phyloP scores from a whole-genome alignment of 2,888 invertebrate species.

The Seira ritae region DNA sequence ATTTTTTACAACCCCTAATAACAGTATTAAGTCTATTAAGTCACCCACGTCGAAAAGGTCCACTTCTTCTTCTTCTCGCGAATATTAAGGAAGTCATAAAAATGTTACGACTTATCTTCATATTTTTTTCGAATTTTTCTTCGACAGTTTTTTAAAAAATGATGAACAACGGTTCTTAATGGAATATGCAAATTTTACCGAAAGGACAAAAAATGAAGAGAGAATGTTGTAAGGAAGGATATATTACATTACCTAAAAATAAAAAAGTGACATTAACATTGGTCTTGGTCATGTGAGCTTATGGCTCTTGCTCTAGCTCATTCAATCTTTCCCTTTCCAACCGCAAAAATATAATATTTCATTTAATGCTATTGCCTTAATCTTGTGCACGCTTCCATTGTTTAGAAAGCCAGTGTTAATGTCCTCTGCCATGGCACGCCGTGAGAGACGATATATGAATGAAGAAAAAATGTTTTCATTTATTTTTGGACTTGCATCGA shows the following conservation, averaged over 20 bases:
- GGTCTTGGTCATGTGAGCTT: neutral
- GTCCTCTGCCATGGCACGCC: conserved; percentile 31
- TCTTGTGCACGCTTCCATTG: conserved; percentile 19
- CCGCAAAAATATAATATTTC: conserved; percentile 2
- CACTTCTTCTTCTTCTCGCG: neutral
- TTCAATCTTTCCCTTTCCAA: neutral
- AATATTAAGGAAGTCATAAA: conserved; percentile 29
- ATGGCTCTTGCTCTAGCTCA: too few relatives aligned
- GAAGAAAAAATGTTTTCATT: conserved; percentile 20
- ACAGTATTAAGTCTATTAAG: conserved; percentile 47
- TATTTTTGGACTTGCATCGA: conserved; percentile 18
- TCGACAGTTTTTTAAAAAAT: neutral
- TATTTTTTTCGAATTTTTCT: conserved; percentile 4
- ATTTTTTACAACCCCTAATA: conserved; percentile 43
- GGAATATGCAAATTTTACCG: neutral
- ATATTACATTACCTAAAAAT: conserved; percentile 18
- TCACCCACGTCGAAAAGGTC: conserved; percentile 33
- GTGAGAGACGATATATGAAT: conserved; percentile 17
- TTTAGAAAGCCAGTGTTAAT: conserved; percentile 44
- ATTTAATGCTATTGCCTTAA: conserved; percentile 3
- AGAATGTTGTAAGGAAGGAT: too few relatives aligned
- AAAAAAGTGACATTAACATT: conserved; percentile 12
- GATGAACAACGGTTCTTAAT: neutral
- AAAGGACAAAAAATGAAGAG: neutral
- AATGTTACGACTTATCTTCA: conserved; percentile 28